These are phyloP conservation scores for Euwallacea fornicatus DNA, from an alignment of 1,140 invertebrate genomes.

Conservation along the genomic window DNA sequence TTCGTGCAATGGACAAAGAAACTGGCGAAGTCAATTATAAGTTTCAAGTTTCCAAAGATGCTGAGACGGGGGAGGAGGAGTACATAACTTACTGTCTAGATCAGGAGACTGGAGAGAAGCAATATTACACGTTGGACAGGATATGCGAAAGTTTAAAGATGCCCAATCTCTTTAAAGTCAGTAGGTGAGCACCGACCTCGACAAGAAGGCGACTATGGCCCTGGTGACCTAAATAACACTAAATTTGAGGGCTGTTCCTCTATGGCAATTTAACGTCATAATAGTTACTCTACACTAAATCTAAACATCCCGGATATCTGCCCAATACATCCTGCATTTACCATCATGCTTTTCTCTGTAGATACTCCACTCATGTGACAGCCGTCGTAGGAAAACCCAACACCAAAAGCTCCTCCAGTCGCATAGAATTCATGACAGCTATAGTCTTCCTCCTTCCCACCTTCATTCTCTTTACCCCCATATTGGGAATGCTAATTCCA, in stretches of 20 bases:
- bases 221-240: neutral
- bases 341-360: neutral
- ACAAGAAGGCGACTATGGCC: neutral
- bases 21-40: slow-evolving; percentile 23
- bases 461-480: slow-evolving; percentile 26
- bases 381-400: slow-evolving; percentile 12
- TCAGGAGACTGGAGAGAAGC: slow-evolving; percentile 32
- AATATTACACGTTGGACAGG: slow-evolving; percentile 22
- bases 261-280: neutral
- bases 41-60: slow-evolving; percentile 2
- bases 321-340: too few species aligned
- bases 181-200: slow-evolving; percentile 17
- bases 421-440: slow-evolving; percentile 29
- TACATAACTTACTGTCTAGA: slow-evolving; percentile 22
- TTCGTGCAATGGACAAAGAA: slow-evolving; percentile 25
- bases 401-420: slow-evolving; percentile 10
- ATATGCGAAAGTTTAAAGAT: slow-evolving; percentile 23
- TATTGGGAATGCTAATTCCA: slow-evolving; percentile 19
- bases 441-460: slow-evolving; percentile 32
- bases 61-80: slow-evolving; percentile 29
- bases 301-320: neutral
- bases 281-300: neutral
- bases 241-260: too few species aligned
- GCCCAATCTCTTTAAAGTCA: slow-evolving; percentile 27
- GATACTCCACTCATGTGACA: slow-evolving; percentile 25